Evolutionary conservation across 2,113 vertebrate species (phyloP), one percentile per base, ranked within the genome.

Genomic region (Sander lucioperca): DNA sequence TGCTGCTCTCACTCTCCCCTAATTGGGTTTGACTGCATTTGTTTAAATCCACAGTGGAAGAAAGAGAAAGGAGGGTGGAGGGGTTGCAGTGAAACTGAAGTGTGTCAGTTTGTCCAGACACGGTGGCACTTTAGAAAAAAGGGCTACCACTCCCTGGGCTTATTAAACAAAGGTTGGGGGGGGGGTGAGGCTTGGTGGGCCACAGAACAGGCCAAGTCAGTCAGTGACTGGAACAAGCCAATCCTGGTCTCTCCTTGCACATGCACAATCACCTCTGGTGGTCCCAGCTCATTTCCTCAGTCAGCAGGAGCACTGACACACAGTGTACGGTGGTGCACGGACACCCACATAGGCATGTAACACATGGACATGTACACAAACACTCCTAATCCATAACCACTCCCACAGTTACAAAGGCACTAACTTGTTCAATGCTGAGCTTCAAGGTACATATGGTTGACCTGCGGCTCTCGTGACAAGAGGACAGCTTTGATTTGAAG

Each of bases 21-120:
- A 96, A 96, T 96, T 96, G 94, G 93, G 90, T 94, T 94, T 95
- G 95, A 96, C 95, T 95, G 94, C 93, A 94, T 96, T 96, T 95
- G 94, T 94, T 95, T 96, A 96, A 96, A 95, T 95, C 92, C 92
- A 92, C 89, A 84, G 86, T 91, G 88, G 93, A 90, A 93, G 90
- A 91, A 91, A 91, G 88, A 89, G 91, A 90, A 91, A 89, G 82
- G 84, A 84, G 82, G 80, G 80, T 84, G 83, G 79, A 80, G 86
- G 87, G 90, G 86, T 77, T 86, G 89, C 89, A 88, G 89, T 89
- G 90, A 94, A 93, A 92, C 90, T 93, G 92, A 95, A 94, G 92
- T 93, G 94, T 95, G 93, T 95, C 94, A 94, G 90, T 92, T 94
- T 86, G 88, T 90, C 94, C 92, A 95, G 94, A 94, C 93, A 89